A percentile compares a stretch with the other conserved stretches of the same genome.
Conservation (phyloP, 2,888 invertebrate genomes). For the Hydriomena furcata region DNA sequence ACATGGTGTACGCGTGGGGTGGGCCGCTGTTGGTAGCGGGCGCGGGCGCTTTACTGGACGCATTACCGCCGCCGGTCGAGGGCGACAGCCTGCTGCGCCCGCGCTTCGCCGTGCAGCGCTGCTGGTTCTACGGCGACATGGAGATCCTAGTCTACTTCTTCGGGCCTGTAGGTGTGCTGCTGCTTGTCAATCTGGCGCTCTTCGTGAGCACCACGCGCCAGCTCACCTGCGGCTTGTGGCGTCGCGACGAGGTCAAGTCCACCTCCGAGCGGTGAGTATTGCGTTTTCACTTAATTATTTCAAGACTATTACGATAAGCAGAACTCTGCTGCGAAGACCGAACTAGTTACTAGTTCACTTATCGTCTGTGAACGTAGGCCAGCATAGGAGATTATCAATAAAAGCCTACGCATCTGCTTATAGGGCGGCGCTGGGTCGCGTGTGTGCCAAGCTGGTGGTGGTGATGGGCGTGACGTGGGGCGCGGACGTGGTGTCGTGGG, state of each 20-base stretch:
- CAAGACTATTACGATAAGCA: too few relatives aligned
- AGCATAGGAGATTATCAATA: too few relatives aligned
- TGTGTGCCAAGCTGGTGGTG: slow-evolving; percentile 93
- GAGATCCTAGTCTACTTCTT: slow-evolving; percentile 94
- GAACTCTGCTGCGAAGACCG: too few relatives aligned
- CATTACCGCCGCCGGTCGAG: slow-evolving; percentile 81
- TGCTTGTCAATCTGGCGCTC: slow-evolving; percentile 90
- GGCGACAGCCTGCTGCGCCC: slow-evolving; percentile 87
- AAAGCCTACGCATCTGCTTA: neutral
- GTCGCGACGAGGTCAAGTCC: slow-evolving; percentile 93
- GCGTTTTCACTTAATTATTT: neutral
- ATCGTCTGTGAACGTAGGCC: too few relatives aligned
- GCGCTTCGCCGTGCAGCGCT: slow-evolving; percentile 89
- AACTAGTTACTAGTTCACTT: too few relatives aligned
- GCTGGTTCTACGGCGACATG: slow-evolving; percentile 93
- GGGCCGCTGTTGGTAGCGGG: slow-evolving; percentile 90
- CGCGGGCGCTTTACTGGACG: slow-evolving; percentile 89
- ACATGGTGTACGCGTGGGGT: slow-evolving; percentile 94
- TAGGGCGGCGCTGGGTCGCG: slow-evolving; percentile 90
- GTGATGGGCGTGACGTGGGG: slow-evolving; percentile 83
- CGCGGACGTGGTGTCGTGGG: slow-evolving; percentile 93
- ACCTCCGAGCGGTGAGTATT: slow-evolving; percentile 77
- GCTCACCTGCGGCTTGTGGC: slow-evolving; percentile 94
- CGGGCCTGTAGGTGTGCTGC: slow-evolving; percentile 91
- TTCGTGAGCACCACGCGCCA: slow-evolving; percentile 92